Conservation (phyloP, 2,888 invertebrate genomes). For the Alloscopus bannaensis region DNA sequence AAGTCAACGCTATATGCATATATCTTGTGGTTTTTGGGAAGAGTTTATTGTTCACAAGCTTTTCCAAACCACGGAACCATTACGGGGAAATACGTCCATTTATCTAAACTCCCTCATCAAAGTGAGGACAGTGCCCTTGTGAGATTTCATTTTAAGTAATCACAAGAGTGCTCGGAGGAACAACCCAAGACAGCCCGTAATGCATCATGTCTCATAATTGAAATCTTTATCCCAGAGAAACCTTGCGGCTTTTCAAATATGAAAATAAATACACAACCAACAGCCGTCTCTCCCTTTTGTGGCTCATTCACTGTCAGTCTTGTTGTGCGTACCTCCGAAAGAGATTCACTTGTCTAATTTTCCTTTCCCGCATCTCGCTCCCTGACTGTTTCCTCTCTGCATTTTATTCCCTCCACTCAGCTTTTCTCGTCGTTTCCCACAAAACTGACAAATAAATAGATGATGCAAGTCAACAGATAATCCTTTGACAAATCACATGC, state of each 20-base stretch:
- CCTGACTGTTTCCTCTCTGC: constrained; percentile 3
- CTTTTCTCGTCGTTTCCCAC: not conserved
- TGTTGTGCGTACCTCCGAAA: too few relatives aligned
- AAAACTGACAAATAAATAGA: constrained; percentile 60
- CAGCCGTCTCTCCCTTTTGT: not conserved
- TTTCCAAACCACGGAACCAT: too few relatives aligned
- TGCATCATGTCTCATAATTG: constrained; percentile 19
- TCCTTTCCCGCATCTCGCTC: constrained; percentile 3
- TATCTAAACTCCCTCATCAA: too few relatives aligned
- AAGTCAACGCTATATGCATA: too few relatives aligned
- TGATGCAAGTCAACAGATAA: constrained; percentile 63
- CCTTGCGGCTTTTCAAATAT: not conserved
- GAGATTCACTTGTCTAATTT: constrained; percentile 54
- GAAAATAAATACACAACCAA: constrained; percentile 4
- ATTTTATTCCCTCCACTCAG: not conserved
- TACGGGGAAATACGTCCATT: too few relatives aligned
- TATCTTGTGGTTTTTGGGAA: too few relatives aligned
- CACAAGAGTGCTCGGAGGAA: constrained; percentile 12
- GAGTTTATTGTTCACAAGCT: too few relatives aligned
- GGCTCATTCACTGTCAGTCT: constrained; percentile 43
- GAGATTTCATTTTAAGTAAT: constrained; percentile 5
- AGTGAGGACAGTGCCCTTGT: not conserved
- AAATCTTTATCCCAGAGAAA: constrained; percentile 6
- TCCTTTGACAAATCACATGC: constrained; percentile 65
- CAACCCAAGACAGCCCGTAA: not conserved